Evolutionary conservation across 2,888 invertebrate genomes (phyloP).

Genomic region (Clistopyga incitator): DNA sequence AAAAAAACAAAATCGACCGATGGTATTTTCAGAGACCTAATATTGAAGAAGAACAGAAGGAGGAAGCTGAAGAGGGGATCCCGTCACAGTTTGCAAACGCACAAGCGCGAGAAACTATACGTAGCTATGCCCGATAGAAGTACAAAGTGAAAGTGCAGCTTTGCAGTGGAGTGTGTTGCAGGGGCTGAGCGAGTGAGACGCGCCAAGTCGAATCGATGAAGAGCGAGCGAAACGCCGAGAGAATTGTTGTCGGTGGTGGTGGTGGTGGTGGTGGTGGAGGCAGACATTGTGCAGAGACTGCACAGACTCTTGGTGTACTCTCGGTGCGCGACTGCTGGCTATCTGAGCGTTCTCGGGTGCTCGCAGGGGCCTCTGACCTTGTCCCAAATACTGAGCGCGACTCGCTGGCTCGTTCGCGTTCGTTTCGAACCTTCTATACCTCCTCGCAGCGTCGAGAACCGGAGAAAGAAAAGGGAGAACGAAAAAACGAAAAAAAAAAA

Average conservation of each 20-base stretch:
- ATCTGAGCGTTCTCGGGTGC: slow-evolving; percentile 74
- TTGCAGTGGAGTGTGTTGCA: slow-evolving; percentile 71
- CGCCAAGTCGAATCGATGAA: slow-evolving; percentile 14
- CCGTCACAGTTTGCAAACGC: slow-evolving; percentile 33
- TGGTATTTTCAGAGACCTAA: not conserved
- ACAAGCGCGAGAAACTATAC: slow-evolving; percentile 64
- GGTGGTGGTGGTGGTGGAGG: slow-evolving; percentile 50
- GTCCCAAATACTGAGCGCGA: slow-evolving; percentile 83
- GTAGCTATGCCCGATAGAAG: slow-evolving; percentile 47
- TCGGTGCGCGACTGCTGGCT: slow-evolving; percentile 68
- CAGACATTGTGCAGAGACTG: slow-evolving; percentile 61
- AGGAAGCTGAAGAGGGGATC: slow-evolving; percentile 1
- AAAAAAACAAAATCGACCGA: too few relatives aligned
- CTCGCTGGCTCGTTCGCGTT: slow-evolving; percentile 72
- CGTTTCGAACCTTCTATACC: slow-evolving; percentile 53
- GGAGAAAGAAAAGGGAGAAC: slow-evolving; percentile 13
- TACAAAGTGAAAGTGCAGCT: slow-evolving; percentile 82
- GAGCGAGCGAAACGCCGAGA: slow-evolving; percentile 29
- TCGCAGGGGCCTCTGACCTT: slow-evolving; percentile 83
- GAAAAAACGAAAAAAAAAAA: too few relatives aligned
- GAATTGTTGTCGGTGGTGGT: slow-evolving; percentile 21
- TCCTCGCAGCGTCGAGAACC: slow-evolving; percentile 58
- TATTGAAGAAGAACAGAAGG: slow-evolving; percentile 9
- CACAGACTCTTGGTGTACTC: slow-evolving; percentile 69
- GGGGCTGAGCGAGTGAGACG: slow-evolving; percentile 42